Base-by-base conservation (phyloP, 2,797 vertebrate species). In the Smutsia gigantea region DNA sequence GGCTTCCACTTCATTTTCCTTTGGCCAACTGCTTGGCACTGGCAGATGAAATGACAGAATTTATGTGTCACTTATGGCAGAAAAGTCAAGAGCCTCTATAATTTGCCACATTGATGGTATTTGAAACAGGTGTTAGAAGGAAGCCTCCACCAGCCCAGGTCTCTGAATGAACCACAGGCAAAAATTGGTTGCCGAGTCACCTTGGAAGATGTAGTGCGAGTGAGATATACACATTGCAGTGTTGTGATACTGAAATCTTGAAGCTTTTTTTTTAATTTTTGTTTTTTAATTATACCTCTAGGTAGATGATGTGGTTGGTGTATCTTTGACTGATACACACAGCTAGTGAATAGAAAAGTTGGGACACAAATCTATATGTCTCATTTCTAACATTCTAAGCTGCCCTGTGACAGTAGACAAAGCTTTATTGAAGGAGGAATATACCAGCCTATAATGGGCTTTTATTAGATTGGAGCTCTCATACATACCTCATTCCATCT, bases 101-200 rank as follows among this genome's bases (percentile, higher is more conserved):
- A 57, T 37, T 83, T n/a, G 25, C 25, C 46, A 63, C 29, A 18
- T 4, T 1, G 8, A 51, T 2, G 13, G 4, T 17, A 15, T 46
- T 31, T 27, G 19, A 75, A 88, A 37, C 9, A 29, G 15, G 6
- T 37, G 3, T 27, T 42, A 57, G 51, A 6, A 39, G 29, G 21
- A 79, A 68, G 27, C 31, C 27, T 10, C 21, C 18, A 63, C 4
- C 21, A 66, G 53, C 9, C 8, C 0, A 14, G 27, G 25, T 51
- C 53, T 64, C 46, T 57, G 39, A 53, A 25, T 49, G 59, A 81
- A 27, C 10, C 27, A 3, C 4, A 0, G 31, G 34, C 2, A 57
- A 9, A 71, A 25, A 2, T 1, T 10, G 5, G 13, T 1, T 27
- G 59, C 17, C 0, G 0, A 53, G 19, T 71, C 12, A 7, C 19